Conservation (phyloP, 2,888 invertebrate species). For the Antheraea yamamai region DNA sequence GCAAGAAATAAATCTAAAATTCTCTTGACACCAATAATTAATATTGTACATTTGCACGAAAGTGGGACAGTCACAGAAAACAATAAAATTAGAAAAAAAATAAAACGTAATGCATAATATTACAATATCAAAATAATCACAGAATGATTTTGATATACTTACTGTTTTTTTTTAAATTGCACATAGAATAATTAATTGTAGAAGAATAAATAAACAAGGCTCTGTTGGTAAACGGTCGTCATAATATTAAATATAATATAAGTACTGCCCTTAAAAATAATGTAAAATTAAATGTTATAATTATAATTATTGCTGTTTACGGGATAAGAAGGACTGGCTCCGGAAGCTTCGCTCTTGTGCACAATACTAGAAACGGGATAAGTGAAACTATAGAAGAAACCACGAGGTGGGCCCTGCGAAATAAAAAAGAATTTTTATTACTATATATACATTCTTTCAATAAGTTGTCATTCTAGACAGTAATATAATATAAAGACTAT, state of each 20-base stretch:
- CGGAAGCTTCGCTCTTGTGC: conserved; percentile 53
- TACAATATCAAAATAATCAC: not conserved
- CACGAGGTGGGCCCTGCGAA: conserved; percentile 83
- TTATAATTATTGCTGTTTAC: conserved; percentile 21
- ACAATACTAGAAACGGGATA: conserved; percentile 83
- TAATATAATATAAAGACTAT: not conserved
- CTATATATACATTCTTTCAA: not conserved
- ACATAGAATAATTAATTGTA: not conserved
- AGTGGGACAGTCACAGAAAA: not conserved
- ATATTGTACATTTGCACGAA: not conserved
- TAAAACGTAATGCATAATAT: not conserved
- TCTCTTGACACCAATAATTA: not conserved
- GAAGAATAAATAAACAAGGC: not conserved
- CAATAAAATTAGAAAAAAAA: not conserved
- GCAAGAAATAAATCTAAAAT: conserved; percentile 25
- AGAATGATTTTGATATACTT: not conserved
- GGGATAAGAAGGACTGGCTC: conserved; percentile 47
- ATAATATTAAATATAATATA: not conserved
- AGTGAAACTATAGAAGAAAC: conserved; percentile 87
- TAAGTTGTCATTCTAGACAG: not conserved
- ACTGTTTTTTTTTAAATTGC: not conserved
- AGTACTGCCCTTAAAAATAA: not conserved
- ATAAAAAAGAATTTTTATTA: conserved; percentile 6
- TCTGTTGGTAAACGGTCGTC: not conserved
- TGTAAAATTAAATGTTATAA: conserved; percentile 10